Conservation (phyloP, 2,797 vertebrate species). For the Sebastes matsubarae region DNA sequence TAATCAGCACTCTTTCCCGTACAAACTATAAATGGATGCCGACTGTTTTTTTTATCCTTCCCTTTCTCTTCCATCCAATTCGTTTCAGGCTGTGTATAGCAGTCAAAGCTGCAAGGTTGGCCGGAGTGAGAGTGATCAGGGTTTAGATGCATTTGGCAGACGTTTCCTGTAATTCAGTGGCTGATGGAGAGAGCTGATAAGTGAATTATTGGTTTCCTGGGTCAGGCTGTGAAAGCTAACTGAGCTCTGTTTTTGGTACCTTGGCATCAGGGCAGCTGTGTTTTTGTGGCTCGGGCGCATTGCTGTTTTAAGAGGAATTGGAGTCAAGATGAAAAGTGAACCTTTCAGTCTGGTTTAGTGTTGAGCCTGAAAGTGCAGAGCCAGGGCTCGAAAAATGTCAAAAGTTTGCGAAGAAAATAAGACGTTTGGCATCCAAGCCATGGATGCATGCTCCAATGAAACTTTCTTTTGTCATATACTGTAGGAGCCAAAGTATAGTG, state of each 20-base stretch:
- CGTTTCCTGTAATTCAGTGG: constrained; percentile 66
- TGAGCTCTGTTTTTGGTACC: constrained; percentile 43
- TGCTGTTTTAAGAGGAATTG: constrained; percentile 10
- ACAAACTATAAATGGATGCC: constrained; percentile 69
- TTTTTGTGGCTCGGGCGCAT: not conserved
- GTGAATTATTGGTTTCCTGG: constrained; percentile 71
- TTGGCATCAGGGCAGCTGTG: constrained; percentile 24
- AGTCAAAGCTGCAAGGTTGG: constrained; percentile 56
- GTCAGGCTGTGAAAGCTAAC: constrained; percentile 23
- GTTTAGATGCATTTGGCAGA: constrained; percentile 74
- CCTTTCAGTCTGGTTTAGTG: not conserved
- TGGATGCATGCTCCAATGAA: not conserved
- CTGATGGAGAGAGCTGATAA: constrained; percentile 74
- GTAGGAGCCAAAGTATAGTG: not conserved
- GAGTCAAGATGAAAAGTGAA: constrained; percentile 11
- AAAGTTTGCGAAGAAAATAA: constrained; percentile 1
- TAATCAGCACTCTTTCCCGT: constrained; percentile 70
- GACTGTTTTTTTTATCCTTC: constrained; percentile 10
- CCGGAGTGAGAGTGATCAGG: constrained; percentile 54
- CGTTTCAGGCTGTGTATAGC: constrained; percentile 36
- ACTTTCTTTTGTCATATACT: constrained; percentile 11
- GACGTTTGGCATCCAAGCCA: not conserved
- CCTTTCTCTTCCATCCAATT: constrained; percentile 34
- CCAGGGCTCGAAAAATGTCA: not conserved
- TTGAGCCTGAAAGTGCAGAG: not conserved